Evolutionary conservation across 2,797 vertebrate species (phyloP).

Genomic region (Valencia hispanica): DNA sequence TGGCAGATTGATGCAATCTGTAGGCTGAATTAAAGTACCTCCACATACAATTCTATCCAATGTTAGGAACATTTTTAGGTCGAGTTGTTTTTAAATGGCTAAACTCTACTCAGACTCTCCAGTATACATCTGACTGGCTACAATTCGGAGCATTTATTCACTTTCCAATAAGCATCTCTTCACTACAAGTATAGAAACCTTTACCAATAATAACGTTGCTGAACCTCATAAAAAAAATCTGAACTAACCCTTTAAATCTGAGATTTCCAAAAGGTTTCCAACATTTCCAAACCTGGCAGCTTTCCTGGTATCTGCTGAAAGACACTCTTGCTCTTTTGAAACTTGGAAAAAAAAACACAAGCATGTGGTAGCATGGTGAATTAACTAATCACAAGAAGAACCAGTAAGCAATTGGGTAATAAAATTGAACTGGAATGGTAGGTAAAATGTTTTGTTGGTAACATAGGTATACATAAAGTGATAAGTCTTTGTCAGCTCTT

Average conservation of each 20-base stretch:
- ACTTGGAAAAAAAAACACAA: background rate
- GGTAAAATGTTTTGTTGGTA: background rate
- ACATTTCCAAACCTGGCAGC: background rate
- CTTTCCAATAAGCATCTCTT: background rate
- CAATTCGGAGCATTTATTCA: background rate
- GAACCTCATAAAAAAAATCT: background rate
- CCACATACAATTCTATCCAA: too few relatives aligned
- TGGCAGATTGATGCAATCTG: too few relatives aligned
- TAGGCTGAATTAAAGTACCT: too few relatives aligned
- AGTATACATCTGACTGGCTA: background rate
- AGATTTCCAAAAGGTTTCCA: background rate
- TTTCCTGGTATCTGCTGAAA: background rate
- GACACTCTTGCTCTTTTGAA: background rate
- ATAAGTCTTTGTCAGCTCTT: too few relatives aligned
- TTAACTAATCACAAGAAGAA: background rate
- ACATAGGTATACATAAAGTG: background rate
- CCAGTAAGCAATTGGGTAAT: background rate
- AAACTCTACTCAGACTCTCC: background rate
- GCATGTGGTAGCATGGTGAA: background rate
- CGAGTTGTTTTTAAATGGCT: background rate
- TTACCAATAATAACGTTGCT: background rate
- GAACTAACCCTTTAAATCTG: background rate
- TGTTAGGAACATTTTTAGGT: background rate
- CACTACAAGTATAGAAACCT: background rate
- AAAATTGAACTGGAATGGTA: background rate